A percentile compares a stretch with the other conserved stretches of the same genome.
Evolutionary conservation across 2,888 invertebrate genomes (phyloP).

Genomic region (Spodoptera exigua): DNA sequence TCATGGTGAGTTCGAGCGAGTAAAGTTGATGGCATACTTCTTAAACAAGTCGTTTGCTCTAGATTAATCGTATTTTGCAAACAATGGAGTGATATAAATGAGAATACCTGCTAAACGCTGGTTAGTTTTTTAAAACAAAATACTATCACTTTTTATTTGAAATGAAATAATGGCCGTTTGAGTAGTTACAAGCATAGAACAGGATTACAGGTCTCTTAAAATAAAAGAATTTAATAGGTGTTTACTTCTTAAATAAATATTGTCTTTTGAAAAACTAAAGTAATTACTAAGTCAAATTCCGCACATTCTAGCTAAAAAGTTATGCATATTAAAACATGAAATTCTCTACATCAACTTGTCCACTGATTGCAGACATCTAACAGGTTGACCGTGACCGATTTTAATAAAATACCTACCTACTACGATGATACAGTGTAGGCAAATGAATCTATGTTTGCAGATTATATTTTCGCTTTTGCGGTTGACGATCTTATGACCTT

Average conservation of each 20-base stretch:
- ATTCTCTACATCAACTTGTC: slow-evolving; percentile 32
- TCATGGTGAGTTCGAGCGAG: slow-evolving; percentile 20
- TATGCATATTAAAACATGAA: slow-evolving; percentile 40
- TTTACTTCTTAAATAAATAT: too few relatives aligned
- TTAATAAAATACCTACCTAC: slow-evolving; percentile 39
- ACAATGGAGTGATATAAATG: too few relatives aligned
- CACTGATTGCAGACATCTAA: slow-evolving; percentile 43
- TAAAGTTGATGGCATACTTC: slow-evolving; percentile 8
- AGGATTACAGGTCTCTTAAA: too few relatives aligned
- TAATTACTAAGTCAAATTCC: slow-evolving; percentile 31
- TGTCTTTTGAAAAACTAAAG: slow-evolving; percentile 10
- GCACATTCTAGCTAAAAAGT: slow-evolving; percentile 22
- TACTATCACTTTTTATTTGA: too few relatives aligned
- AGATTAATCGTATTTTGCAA: too few relatives aligned
- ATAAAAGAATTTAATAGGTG: too few relatives aligned
- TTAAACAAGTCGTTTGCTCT: not conserved
- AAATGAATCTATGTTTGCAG: slow-evolving; percentile 50
- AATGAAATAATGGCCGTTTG: too few relatives aligned
- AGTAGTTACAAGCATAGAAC: too few relatives aligned
- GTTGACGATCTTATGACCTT: slow-evolving; percentile 31
- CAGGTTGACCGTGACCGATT: slow-evolving; percentile 65
- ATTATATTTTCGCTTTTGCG: slow-evolving; percentile 34
- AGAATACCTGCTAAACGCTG: too few relatives aligned
- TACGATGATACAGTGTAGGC: slow-evolving; percentile 36
- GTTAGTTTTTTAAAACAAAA: too few relatives aligned